Base-by-base conservation (phyloP, 30 jellyfish, hydroid and myxozoan genomes). In the Turritopsis rubra region DNA sequence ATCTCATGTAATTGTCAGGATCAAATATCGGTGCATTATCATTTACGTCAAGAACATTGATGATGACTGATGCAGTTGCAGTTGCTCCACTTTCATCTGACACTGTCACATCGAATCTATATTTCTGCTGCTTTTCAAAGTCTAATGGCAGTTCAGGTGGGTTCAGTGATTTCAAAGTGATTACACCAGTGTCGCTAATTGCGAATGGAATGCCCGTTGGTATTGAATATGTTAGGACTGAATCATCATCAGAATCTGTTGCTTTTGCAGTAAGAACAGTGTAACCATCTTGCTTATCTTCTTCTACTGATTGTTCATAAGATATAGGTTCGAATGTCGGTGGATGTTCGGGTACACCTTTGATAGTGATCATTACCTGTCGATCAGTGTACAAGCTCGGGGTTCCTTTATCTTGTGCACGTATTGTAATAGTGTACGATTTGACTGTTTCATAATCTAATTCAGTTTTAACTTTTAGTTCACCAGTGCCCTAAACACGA, bases 341-440 rank as follows among this genome's bases (percentile, higher is more conserved):
- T 68, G 77, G 31, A 68, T 68, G 77, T 19, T 68, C 77, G 77
- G 28, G 28, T 1, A n/a, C 77, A 19, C 30, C 30, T 68, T 68
- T 68, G 30, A 68, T 68, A 0, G 77, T 68, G 77, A 68, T 68
- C 30, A 27, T 68, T 68, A 68, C 77, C 8, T 7, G 77, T 68
- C 30, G 28, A 27, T 68, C 77, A 7, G 30, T 27, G 19, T 7
- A 68, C 71, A 83, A 81, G 1, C 95, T 84, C 18, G 97, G 97
- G 1, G 83, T 73, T 0, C 99, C 99, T 41, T 82, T 78, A 85
- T 94, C 99, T 54, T 77, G 25, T 19, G 99, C 99, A 23, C 65
- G 74, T 53, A 89, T 82, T 23, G 84, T 54, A 17, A 94, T 89
- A 74, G 84, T 90, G 85, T 94, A 94, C 4, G 75, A 20, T 20